phyloP scores from a whole-genome alignment of 2,113 vertebrate genomes.

The Pelecanus crispus region DNA sequence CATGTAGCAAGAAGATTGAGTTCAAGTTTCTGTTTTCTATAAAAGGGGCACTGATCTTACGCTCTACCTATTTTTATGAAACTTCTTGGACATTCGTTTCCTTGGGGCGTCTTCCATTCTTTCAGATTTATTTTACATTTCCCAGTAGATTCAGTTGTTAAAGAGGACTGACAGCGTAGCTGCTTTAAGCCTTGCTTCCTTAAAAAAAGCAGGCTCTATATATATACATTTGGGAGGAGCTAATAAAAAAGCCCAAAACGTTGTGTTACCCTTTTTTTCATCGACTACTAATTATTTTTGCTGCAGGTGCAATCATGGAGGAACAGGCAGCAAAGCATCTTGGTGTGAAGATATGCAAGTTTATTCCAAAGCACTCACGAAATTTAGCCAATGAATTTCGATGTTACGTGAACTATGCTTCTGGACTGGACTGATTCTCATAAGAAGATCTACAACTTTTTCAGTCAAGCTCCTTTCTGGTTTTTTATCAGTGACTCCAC shows the following conservation, averaged over 20 bases:
- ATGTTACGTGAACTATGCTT: conserved; percentile 88
- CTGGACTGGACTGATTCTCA: conserved; percentile 67
- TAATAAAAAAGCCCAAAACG: background rate
- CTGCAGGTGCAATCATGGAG: conserved; percentile 88
- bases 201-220: background rate
- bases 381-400: conserved; percentile 92
- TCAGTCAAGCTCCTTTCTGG: background rate
- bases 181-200: background rate
- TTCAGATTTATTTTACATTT: background rate
- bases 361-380: conserved; percentile 86
- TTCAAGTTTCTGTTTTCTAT: background rate
- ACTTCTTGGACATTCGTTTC: background rate
- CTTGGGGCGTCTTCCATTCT: background rate
- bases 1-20: background rate
- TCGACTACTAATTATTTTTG: background rate
- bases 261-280: background rate
- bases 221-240: background rate
- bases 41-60: background rate
- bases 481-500: background rate
- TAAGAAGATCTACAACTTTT: background rate
- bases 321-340: conserved; percentile 78
- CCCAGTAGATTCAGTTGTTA: background rate
- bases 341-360: conserved; percentile 82
- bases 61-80: background rate
- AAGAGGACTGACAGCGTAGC: background rate